A percentile compares a stretch with the other conserved stretches of the same genome.
These are phyloP conservation scores for Bactericera cockerelli DNA, from an alignment of 1,140 invertebrate species.

Conservation along the genomic window DNA sequence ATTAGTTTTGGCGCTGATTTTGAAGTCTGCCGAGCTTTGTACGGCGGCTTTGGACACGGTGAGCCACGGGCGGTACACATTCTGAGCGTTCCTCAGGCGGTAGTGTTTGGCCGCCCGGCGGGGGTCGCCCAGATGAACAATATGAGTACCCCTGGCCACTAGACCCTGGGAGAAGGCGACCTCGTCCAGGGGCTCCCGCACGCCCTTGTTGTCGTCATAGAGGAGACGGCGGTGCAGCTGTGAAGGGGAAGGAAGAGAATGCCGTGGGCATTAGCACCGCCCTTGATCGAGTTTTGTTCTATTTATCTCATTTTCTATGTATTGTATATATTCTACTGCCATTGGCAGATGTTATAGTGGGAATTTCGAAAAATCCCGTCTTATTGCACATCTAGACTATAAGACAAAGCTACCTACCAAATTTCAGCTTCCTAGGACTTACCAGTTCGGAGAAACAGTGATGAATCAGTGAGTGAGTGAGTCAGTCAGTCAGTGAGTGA, in stretches of 20 bases:
- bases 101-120: constrained; percentile 13
- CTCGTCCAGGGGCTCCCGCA: constrained; percentile 44
- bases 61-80: constrained; percentile 1
- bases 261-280: too few relatives aligned
- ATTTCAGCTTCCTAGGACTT: too few relatives aligned
- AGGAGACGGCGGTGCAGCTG: constrained; percentile 28
- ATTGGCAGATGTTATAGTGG: too few relatives aligned
- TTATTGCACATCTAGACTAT: too few relatives aligned
- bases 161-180: constrained; percentile 27
- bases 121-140: constrained; percentile 18
- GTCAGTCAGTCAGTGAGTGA: too few relatives aligned
- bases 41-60: not conserved
- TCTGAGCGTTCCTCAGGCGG: constrained; percentile 6
- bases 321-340: too few relatives aligned
- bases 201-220: constrained; percentile 41
- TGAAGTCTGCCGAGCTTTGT: not conserved
- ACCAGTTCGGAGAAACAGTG: too few relatives aligned
- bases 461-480: too few relatives aligned
- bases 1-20: not conserved
- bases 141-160: constrained; percentile 22
- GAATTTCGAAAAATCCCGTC: too few relatives aligned
- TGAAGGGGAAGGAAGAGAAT: not conserved
- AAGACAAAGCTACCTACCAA: too few relatives aligned
- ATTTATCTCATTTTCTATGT: too few relatives aligned
- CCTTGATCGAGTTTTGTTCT: too few relatives aligned